Evolutionary conservation across 2,113 vertebrate genomes (phyloP).

Genomic region (Proterorhinus semilunaris): DNA sequence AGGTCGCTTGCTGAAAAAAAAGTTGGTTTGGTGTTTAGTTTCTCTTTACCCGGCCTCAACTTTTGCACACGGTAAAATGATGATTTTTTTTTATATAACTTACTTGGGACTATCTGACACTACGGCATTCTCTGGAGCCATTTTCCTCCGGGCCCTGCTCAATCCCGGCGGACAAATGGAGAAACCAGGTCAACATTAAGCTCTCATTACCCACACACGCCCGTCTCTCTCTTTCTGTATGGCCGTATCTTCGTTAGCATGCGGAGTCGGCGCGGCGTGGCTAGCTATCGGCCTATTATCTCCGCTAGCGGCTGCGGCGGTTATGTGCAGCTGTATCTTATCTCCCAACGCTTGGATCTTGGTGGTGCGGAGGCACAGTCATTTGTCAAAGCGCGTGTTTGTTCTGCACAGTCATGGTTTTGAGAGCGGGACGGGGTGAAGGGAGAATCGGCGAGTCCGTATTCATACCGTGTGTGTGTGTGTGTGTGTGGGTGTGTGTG

Average conservation of each 20-base stretch:
- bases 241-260: conserved; percentile 60
- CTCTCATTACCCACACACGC: conserved; percentile 41
- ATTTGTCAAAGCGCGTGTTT: too few relatives aligned
- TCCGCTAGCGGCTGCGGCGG: conserved; percentile 46
- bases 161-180: neutral
- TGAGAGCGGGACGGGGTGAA: too few relatives aligned
- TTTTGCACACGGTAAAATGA: too few relatives aligned
- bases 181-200: conserved; percentile 47
- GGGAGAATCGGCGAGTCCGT: too few relatives aligned
- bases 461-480: too few relatives aligned
- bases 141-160: conserved; percentile 24
- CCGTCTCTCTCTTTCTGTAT: conserved; percentile 24
- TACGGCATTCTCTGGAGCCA: neutral
- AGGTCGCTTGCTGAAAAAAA: too few relatives aligned
- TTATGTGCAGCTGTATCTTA: conserved; percentile 50
- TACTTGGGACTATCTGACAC: neutral
- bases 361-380: too few relatives aligned
- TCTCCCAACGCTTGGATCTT: conserved; percentile 12
- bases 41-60: too few relatives aligned
- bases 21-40: too few relatives aligned
- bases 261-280: conserved; percentile 12
- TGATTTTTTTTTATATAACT: neutral
- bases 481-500: too few relatives aligned
- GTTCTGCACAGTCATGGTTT: too few relatives aligned
- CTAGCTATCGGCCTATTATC: conserved; percentile 63